Evolutionary conservation across 2,888 invertebrate species (phyloP), one percentile per base, ranked within the genome.

Genomic region (Rhagonycha lutea): DNA sequence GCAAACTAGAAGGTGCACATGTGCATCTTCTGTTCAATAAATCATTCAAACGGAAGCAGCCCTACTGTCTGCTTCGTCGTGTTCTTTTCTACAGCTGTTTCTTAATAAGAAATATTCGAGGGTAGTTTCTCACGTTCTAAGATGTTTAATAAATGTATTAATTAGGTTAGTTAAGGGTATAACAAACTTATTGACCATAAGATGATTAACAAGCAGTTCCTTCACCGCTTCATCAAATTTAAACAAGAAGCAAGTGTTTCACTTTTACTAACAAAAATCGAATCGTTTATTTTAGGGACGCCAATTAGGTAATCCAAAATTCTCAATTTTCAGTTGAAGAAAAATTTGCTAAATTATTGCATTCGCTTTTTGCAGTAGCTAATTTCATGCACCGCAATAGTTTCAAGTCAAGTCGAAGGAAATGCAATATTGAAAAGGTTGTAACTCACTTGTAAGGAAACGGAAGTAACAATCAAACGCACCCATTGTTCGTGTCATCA

Each of bases 21-120:
- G 83, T 83, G 84, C 78, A 81, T 81, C 80, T 80, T 80, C 78
- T 79, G 79, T 74, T 77, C 81, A 84, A 79, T 86, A 86, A 86
- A 86, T 86, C 86, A 86, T 86, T 83, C 83, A 84, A 86, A 86
- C 86, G 86, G 86, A 86, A 86, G 86, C 85, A 86, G 84, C 83
- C 85, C 84, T 84, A 82, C 84, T 85, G 86, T 86, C 86, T 86
- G 76, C 75, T 77, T 74, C 76, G 77, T 70, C 77, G 74, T 79
- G 78, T 80, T 71, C 78, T 78, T 72, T 76, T 77, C 68, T 72
- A 78, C 80, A 80, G 80, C 78, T 79, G 80, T 78, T 79, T 69
- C 73, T 78, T 74, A 74, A 73, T 72, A 75, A 78, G 74, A 75
- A 72, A 78, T 78, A 69, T 69, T 65, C 12, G 63, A 60, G 77